Evolutionary conservation across 1,140 invertebrate species (phyloP).

Genomic region (Hesperophylax magnus): DNA sequence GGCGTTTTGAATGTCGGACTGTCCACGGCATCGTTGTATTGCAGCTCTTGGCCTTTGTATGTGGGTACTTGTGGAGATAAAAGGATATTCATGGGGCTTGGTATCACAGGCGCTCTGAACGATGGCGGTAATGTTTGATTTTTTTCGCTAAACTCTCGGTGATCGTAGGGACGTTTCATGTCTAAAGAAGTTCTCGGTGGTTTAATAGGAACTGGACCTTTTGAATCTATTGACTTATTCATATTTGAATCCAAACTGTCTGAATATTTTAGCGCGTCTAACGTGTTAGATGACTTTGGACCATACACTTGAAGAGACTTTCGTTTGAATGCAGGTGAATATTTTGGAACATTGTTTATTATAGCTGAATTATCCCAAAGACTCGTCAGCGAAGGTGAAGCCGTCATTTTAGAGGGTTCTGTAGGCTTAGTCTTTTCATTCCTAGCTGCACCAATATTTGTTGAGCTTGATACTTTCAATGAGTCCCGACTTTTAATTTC

Average conservation of each 20-base stretch:
- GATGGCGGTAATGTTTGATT: constrained; percentile 48
- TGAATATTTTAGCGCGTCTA: constrained; percentile 24
- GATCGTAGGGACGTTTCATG: constrained; percentile 44
- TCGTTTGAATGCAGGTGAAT: constrained; percentile 87
- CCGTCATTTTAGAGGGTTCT: constrained; percentile 12
- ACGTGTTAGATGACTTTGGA: constrained; percentile 48
- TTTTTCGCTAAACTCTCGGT: constrained; percentile 45
- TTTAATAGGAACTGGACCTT: constrained; percentile 48
- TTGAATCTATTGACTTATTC: constrained; percentile 41
- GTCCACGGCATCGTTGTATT: constrained; percentile 44
- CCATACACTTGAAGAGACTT: constrained; percentile 80
- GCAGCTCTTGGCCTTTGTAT: constrained; percentile 38
- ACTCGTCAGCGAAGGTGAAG: constrained; percentile 44
- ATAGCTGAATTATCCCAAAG: constrained; percentile 71
- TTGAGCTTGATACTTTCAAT: constrained; percentile 47
- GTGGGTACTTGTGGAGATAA: constrained; percentile 31
- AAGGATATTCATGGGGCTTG: neutral
- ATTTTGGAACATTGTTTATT: constrained; percentile 78
- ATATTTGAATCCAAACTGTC: constrained; percentile 25
- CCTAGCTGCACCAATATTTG: constrained; percentile 59
- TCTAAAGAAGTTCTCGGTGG: constrained; percentile 54
- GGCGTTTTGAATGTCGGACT: constrained; percentile 49
- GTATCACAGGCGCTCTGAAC: constrained; percentile 35
- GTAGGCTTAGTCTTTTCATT: constrained; percentile 1
- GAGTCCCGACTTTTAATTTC: constrained; percentile 82